phyloP scores from a whole-genome alignment of 1,140 invertebrate species.

The Neotoxoptera formosana region DNA sequence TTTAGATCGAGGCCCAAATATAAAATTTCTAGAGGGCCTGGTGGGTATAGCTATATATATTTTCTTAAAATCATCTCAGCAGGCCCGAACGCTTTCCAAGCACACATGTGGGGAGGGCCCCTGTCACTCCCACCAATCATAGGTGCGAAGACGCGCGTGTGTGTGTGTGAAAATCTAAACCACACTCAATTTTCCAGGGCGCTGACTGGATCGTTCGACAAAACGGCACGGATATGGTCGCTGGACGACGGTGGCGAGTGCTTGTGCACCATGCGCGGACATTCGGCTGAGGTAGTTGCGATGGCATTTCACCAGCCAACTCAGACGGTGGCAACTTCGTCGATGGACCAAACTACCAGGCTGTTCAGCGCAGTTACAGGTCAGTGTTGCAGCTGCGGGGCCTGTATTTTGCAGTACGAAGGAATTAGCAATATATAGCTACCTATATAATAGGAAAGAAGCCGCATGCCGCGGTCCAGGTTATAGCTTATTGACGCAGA shows the following conservation, averaged over 20 bases:
- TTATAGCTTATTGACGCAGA: background rate
- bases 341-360: constrained; percentile 78
- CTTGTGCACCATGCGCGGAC: constrained; percentile 74
- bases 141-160: background rate
- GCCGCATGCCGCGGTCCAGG: no score
- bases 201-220: constrained; percentile 82
- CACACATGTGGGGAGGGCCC: background rate
- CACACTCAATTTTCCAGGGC: constrained; percentile 65
- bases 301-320: constrained; percentile 72
- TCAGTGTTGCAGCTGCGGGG: background rate
- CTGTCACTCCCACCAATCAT: background rate
- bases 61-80: background rate
- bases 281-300: constrained; percentile 76
- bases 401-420: background rate
- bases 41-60: background rate
- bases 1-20: no score
- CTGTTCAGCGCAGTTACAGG: constrained; percentile 74
- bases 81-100: background rate
- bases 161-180: background rate
- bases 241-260: constrained; percentile 71
- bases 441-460: no score
- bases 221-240: constrained; percentile 78
- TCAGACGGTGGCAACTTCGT: constrained; percentile 73
- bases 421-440: background rate
- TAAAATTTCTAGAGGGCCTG: no score